Evolutionary conservation across 2,797 vertebrate genomes (phyloP), one percentile per base, ranked within the genome.

Genomic region (Cossypha caffra): DNA sequence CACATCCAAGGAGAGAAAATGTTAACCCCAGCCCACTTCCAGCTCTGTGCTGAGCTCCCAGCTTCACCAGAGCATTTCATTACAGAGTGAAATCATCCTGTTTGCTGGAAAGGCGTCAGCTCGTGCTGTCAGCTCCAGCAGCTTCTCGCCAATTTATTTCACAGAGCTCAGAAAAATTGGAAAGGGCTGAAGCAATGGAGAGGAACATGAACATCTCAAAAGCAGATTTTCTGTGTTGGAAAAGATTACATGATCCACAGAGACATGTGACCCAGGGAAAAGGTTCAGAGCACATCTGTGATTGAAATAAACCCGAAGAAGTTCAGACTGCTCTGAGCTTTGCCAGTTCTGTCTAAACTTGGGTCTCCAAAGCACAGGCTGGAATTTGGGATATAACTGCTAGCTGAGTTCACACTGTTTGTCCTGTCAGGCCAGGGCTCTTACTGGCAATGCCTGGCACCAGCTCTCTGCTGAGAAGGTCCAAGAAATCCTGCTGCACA

Each of bases 261-360:
- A 94, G 92, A 95, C 37, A 7, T 15, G 59, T 50, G 82, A 91
- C 83, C 47, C 40, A 33, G 87, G 79, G 85, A 88, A 38, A 84
- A 94, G 51, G 78, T 80, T 94, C 89, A 92, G 78, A 87, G 78
- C 81, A 91, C 85, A 93, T 86, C 96, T 93, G 84, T 26, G 86
- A 72, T 43, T 59, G 84, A 84, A 94, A 93, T 77, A 75, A 93
- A 76, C 33, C 42, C 43, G 8, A 35, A 86, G 83, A 77, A 83
- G 68, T 75, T 91, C 81, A 91, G 72, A 21, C 50, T 92, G 87
- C 78, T 29, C 78, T 62, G 54, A 86, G 69, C 80, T 75, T 43
- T 62, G 91, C 84, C 84, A 89, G 77, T n/a, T 92, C 72, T 83
- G 75, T 64, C 89, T 91, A 23, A 92, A 86, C 47, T 77, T 11